These are phyloP conservation scores for Notiomystis cincta DNA, from an alignment of 2,113 vertebrate genomes.

Conservation along the genomic window DNA sequence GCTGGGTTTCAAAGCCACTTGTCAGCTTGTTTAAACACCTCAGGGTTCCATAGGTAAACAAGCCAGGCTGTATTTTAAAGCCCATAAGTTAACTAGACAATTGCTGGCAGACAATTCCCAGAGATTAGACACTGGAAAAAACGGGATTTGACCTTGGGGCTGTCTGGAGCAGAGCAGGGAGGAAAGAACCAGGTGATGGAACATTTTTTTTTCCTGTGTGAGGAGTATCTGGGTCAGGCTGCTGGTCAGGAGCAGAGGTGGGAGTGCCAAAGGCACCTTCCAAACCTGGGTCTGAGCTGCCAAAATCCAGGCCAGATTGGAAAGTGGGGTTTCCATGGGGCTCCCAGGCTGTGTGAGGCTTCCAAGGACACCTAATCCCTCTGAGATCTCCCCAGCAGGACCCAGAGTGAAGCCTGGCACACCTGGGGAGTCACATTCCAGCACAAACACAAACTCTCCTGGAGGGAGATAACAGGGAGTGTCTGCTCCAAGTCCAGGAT, in stretches of 20 bases:
- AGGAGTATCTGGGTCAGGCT: background rate
- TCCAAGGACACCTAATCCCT: background rate
- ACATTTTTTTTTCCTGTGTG: background rate
- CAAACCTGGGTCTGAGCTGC: background rate
- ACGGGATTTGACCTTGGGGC: background rate
- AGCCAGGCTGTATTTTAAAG: background rate
- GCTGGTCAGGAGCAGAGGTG: background rate
- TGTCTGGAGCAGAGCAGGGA: background rate
- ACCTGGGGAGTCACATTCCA: background rate
- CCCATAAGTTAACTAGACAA: background rate
- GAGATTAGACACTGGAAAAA: background rate
- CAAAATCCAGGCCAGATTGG: background rate
- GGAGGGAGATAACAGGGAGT: background rate
- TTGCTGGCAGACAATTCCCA: background rate
- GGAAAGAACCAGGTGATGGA: background rate
- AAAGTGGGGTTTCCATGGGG: background rate
- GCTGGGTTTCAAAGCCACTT: slow-evolving; percentile 7
- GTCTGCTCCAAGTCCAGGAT: background rate
- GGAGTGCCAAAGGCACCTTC: background rate
- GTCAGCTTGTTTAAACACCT: slow-evolving; percentile 28
- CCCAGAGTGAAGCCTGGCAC: background rate
- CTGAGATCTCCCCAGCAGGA: background rate
- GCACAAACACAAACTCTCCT: background rate
- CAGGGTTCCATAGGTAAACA: background rate
- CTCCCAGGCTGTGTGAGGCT: background rate